These are phyloP conservation scores for Drosophila engyochracea DNA, from an alignment of 2,888 invertebrate species.

Conservation along the genomic window DNA sequence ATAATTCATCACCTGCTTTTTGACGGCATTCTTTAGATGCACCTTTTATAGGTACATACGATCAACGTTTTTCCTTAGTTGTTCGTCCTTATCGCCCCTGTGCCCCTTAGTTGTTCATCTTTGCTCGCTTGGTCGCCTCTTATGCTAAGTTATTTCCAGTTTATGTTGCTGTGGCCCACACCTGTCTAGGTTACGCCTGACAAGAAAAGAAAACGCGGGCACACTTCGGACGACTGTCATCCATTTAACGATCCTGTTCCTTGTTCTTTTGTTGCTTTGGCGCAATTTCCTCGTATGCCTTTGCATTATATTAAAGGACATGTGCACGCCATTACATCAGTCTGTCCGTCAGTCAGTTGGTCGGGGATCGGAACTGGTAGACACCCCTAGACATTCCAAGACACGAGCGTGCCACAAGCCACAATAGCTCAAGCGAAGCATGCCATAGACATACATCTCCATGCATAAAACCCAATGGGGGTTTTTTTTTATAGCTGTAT, in stretches of 20 bases:
- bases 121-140: constrained; percentile 62
- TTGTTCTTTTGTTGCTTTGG: constrained; percentile 57
- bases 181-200: constrained; percentile 71
- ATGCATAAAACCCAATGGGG: constrained; percentile 35
- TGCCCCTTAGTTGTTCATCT: constrained; percentile 11
- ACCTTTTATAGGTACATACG: constrained; percentile 34
- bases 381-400: constrained; percentile 72
- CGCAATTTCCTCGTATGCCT: constrained; percentile 69
- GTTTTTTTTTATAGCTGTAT: constrained; percentile 20
- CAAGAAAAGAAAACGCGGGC: constrained; percentile 71
- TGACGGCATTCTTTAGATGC: constrained; percentile 35
- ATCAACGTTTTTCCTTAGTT: constrained; percentile 38
- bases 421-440: constrained; percentile 58
- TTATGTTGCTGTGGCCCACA: constrained; percentile 64
- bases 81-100: not conserved
- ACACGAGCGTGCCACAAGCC: constrained; percentile 77
- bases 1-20: constrained; percentile 52
- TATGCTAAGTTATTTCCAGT: constrained; percentile 67
- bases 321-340: constrained; percentile 69
- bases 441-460: constrained; percentile 28
- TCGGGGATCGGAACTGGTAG: constrained; percentile 10
- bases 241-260: constrained; percentile 67
- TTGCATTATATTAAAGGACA: constrained; percentile 69
- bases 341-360: constrained; percentile 10
- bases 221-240: constrained; percentile 57